Evolutionary conservation across 2,113 vertebrate genomes (phyloP), one percentile per base, ranked within the genome.

Genomic region (Lucifuga dentata): DNA sequence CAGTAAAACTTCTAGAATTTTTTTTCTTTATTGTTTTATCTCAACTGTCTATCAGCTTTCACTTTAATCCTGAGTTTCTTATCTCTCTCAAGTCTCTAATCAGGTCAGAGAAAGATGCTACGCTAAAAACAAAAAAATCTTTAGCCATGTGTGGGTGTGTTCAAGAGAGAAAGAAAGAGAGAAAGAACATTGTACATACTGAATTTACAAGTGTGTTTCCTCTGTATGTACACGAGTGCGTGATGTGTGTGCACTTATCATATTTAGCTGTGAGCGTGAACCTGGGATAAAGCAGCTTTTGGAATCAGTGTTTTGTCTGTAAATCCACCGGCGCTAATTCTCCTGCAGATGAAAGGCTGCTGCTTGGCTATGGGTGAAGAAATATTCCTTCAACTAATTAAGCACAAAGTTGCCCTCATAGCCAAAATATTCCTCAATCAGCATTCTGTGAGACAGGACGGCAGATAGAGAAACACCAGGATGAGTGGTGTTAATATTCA

Each of bases 251-350:
- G 29, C 9, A 29, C 33, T 52, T 53, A 59, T 78, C 63, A 35
- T 3, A 20, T 1, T 26, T 46, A 44, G 61, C 57, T 39, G 33
- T 8, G 46, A 43, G 57, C 40, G 52, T 62, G 58, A 65, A 74
- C 69, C 44, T 56, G 32, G 56, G 68, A 79, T 71, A 66, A 55
- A 53, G 23, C 60, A 64, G 33, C 39, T 9, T 10, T 3, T 11
- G 53, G 72, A 76, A 49, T 77, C 65, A 78, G 56, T 24, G 15
- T 62, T 52, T 51, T 35, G 8, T 11, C 20, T 48, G 26, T 48
- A 75, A 82, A 80, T 78, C 81, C 66, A 49, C 40, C 40, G 70
- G 63, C 55, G 56, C 64, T 64, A 62, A 78, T 71, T 72, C 61
- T 66, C n/a, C 39, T 1, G 46, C 68, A 35, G 41, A 76, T 68